A percentile compares a stretch with the other conserved stretches of the same genome.
Conservation (phyloP, 2,888 invertebrate genomes). For the Leptarthrus brevirostris region DNA sequence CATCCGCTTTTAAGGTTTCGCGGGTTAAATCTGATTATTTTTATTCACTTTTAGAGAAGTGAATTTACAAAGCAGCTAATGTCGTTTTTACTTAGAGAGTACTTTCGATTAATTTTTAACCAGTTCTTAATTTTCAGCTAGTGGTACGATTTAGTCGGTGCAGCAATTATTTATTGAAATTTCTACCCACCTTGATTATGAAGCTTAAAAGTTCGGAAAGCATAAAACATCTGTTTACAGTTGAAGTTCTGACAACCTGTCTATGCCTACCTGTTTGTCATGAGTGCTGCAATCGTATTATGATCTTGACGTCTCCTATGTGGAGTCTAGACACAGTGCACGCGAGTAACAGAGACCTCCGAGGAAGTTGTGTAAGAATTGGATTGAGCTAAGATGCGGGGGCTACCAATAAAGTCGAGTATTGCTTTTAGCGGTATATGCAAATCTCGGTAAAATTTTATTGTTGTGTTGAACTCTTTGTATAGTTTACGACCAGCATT, state of each 20-base stretch:
- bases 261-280: constrained; percentile 33
- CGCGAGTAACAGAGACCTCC: constrained; percentile 33
- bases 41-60: too few species aligned
- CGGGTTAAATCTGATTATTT: too few species aligned
- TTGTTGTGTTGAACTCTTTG: neutral
- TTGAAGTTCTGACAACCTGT: constrained; percentile 37
- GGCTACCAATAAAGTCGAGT: constrained; percentile 39
- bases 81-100: too few species aligned
- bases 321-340: neutral
- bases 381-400: constrained; percentile 37
- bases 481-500: constrained; percentile 1
- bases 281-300: constrained; percentile 26
- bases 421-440: constrained; percentile 35
- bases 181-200: neutral
- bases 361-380: constrained; percentile 41
- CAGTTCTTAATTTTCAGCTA: neutral
- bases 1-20: too few species aligned
- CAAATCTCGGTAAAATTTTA: constrained; percentile 45
- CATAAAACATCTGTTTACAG: constrained; percentile 32
- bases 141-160: neutral
- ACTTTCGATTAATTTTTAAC: too few species aligned
- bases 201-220: constrained; percentile 6
- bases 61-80: too few species aligned
- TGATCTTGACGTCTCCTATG: neutral
- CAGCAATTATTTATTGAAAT: neutral